A percentile compares a stretch with the other conserved stretches of the same genome.
Conservation (phyloP, 1,140 invertebrate genomes). For the Melitaea cinxia region DNA sequence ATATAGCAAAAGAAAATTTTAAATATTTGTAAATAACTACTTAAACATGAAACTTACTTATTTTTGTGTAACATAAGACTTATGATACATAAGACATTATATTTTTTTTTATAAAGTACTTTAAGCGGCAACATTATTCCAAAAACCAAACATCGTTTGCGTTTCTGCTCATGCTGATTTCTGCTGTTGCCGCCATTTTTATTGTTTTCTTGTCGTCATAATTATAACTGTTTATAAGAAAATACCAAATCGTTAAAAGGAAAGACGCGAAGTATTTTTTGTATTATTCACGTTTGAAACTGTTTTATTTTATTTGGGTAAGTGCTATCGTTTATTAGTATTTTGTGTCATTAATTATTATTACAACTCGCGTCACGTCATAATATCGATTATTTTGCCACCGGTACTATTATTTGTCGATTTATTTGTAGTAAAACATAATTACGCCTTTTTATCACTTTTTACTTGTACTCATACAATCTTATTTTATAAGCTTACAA, state of each 20-base stretch:
- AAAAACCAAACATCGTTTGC: conserved; percentile 25
- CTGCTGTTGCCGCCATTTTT: conserved; percentile 58
- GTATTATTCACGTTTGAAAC: background rate
- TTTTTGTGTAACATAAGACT: too few relatives aligned
- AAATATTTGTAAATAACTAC: too few relatives aligned
- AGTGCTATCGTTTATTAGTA: conserved; percentile 20
- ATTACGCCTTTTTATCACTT: background rate
- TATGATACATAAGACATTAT: too few relatives aligned
- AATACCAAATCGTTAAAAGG: conserved; percentile 1
- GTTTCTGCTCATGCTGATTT: conserved; percentile 15
- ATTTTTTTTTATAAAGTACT: background rate
- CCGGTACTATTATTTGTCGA: conserved; percentile 23
- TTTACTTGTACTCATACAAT: too few relatives aligned
- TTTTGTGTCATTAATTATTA: conserved; percentile 9
- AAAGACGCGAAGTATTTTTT: conserved; percentile 1
- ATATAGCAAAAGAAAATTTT: too few relatives aligned
- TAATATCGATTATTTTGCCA: conserved; percentile 39
- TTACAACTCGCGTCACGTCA: conserved; percentile 36
- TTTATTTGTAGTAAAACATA: background rate
- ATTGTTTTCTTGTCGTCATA: conserved; percentile 41
- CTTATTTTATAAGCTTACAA: too few relatives aligned
- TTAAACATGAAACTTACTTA: too few relatives aligned
- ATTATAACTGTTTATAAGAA: conserved; percentile 21
- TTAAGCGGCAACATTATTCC: conserved; percentile 24
- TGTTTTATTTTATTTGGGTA: conserved; percentile 20